These are phyloP conservation scores for Channallabes apus DNA, from an alignment of 2,797 vertebrate genomes.

Conservation along the genomic window DNA sequence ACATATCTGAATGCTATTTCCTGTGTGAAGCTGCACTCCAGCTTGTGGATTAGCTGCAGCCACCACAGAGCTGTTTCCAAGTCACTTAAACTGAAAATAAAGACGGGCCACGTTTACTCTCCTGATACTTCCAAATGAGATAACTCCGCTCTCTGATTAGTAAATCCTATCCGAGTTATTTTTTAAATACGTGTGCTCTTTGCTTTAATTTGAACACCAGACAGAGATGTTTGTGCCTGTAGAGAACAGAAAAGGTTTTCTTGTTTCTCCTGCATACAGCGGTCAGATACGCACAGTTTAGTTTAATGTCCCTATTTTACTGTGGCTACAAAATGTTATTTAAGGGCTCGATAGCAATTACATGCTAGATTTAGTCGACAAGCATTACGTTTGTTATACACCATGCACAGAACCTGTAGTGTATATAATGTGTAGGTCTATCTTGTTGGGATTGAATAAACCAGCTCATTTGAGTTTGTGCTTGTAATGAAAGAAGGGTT, in stretches of 20 bases:
- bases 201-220: neutral
- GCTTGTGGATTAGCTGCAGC: neutral
- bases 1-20: neutral
- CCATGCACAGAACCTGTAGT: neutral
- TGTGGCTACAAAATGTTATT: neutral
- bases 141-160: neutral
- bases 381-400: neutral
- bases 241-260: neutral
- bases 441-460: neutral
- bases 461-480: neutral
- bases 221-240: too few relatives aligned
- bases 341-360: neutral
- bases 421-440: neutral
- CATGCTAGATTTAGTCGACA: neutral
- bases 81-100: neutral
- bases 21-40: neutral
- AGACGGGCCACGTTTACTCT: neutral
- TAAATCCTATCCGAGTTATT: neutral
- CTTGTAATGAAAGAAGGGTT: neutral
- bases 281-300: neutral
- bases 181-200: neutral
- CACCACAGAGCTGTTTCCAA: neutral
- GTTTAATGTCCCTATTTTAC: neutral
- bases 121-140: neutral
- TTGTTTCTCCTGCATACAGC: neutral